Base-by-base conservation (phyloP, 2,888 invertebrate genomes). In the Phyllotreta striolata region DNA sequence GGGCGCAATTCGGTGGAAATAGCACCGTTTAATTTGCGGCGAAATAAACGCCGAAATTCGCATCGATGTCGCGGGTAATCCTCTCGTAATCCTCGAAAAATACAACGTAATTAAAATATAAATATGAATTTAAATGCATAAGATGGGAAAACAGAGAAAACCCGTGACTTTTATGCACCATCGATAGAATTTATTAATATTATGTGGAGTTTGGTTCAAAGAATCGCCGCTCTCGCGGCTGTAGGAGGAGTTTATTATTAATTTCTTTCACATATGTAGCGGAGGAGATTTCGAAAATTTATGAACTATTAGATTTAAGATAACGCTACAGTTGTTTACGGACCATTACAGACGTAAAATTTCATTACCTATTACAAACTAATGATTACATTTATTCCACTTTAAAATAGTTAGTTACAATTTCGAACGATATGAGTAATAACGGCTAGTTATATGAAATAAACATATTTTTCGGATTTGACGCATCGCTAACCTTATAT, bases 61-160 rank as follows among this genome's bases (percentile, higher is more conserved):
- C 76, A 75, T 76, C 75, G 73, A 75, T 44, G 14, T 55, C 65
- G 62, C 55, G 35, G 49, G 55, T 62, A 62, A 44, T 43, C 55
- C 14, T 0, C 9, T 12, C 12, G 7, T 35, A 57, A 35, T 57
- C 46, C 38, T 56, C 34, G 34, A 34, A 13, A 65, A 66, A 66
- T 68, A 63, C 24, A 24, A 69, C 65, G 65, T 62, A 69, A 65
- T 66, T 66, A 66, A 66, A 64, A 63, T 52, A 57, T 66, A 65
- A 69, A 69, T 66, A 69, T 66, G 64, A 63, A 69, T 69, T 63
- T 69, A 69, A 66, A 69, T 69, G 68, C 68, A 69, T 63, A 69
- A 62, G 66, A 65, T 63, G 37, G 55, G 49, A 64, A 66, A 68
- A 63, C 62, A 69, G 63, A 67, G 59, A 59, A 66, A 66, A 59